Conservation (phyloP, 2,113 vertebrate genomes). For the Brachypteracias leptosomus region DNA sequence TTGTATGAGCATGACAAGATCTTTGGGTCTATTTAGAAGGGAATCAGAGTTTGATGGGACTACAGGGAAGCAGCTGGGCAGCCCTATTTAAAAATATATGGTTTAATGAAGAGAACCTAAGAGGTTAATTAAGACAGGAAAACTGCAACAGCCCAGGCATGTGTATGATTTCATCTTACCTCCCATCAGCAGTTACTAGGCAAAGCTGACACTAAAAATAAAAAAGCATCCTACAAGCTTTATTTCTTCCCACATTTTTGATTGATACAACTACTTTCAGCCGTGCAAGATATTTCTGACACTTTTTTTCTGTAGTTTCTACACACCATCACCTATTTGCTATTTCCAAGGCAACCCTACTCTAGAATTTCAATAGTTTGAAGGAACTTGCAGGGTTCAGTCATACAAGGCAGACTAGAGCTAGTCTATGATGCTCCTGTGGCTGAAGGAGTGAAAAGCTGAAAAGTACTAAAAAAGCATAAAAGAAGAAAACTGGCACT, state of each 20-base stretch:
- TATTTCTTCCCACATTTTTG: neutral
- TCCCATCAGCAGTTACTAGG: neutral
- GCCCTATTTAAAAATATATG: neutral
- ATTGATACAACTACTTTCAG: neutral
- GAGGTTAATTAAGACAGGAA: neutral
- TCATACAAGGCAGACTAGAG: neutral
- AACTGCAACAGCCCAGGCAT: neutral
- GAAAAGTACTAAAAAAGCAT: neutral
- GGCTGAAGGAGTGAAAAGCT: neutral
- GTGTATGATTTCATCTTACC: neutral
- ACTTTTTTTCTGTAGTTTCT: neutral
- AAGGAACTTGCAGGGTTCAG: neutral
- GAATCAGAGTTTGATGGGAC: neutral
- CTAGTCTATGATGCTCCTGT: neutral
- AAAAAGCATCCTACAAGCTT: neutral
- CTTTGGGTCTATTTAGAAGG: neutral
- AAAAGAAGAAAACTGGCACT: neutral
- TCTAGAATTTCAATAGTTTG: neutral
- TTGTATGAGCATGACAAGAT: rapidly evolving
- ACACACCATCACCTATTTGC: neutral
- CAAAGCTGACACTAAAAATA: neutral
- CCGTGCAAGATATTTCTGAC: neutral
- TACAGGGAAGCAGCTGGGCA: neutral
- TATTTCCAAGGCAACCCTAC: constrained; percentile 40
- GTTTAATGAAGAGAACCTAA: neutral